Conservation (phyloP, 2,888 invertebrate genomes). For the Halictus quadricinctus region DNA sequence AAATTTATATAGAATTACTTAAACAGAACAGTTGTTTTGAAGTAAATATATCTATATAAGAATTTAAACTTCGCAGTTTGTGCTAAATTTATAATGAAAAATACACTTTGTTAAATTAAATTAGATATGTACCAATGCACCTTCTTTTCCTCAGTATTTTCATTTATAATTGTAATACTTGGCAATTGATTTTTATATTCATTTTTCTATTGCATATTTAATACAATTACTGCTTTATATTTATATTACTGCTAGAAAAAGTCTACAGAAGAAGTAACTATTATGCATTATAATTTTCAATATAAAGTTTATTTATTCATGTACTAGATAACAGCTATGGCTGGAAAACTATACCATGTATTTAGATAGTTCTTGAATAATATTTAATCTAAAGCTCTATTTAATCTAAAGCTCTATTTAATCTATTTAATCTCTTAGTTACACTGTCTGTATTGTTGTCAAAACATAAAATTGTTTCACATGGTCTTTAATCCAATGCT, state of each 20-base stretch:
- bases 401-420: too few species aligned
- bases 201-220: not conserved
- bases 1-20: not conserved
- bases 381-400: too few species aligned
- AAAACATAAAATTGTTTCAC: not conserved
- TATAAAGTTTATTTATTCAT: not conserved
- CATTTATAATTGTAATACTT: slow-evolving; percentile 15
- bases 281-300: not conserved
- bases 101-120: slow-evolving; percentile 17
- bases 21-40: slow-evolving; percentile 1
- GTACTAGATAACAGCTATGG: not conserved
- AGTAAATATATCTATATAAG: slow-evolving; percentile 4
- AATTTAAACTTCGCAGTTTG: not conserved
- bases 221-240: slow-evolving; percentile 19
- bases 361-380: not conserved
- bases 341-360: not conserved
- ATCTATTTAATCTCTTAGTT: too few species aligned
- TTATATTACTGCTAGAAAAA: not conserved
- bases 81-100: not conserved
- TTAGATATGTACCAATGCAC: slow-evolving; percentile 59
- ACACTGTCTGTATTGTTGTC: not conserved
- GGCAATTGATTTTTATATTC: not conserved
- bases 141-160: slow-evolving; percentile 50
- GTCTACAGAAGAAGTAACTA: not conserved
- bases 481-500: slow-evolving; percentile 17